Conservation (phyloP, 2,113 vertebrate species). For the Tylochromis polylepis region DNA sequence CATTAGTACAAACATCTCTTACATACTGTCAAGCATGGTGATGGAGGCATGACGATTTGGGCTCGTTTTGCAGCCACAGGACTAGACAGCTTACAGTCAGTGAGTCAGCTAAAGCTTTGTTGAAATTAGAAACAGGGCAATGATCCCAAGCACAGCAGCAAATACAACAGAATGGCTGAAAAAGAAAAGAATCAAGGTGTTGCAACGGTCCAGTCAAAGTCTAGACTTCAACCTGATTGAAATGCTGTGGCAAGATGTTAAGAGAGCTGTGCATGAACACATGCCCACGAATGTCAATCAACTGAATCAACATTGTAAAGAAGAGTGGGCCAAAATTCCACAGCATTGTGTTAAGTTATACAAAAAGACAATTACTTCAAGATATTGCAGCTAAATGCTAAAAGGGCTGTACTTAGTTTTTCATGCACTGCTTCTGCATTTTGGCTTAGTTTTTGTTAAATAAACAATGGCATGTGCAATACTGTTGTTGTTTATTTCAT, state of each 20-base stretch:
- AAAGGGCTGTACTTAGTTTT: background rate
- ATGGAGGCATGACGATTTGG: fast-evolving
- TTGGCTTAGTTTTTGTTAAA: background rate
- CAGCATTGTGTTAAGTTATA: background rate
- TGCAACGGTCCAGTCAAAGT: background rate
- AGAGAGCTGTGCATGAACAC: background rate
- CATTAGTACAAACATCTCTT: background rate
- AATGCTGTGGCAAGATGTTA: background rate
- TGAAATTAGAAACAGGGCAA: background rate
- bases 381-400: background rate
- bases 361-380: background rate
- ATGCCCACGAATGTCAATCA: background rate
- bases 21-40: background rate
- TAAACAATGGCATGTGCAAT: background rate
- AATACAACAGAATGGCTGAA: background rate
- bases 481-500: background rate
- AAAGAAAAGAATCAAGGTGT: background rate
- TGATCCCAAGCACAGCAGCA: background rate
- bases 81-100: background rate
- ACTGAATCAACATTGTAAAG: background rate
- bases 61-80: too few relatives aligned
- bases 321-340: background rate
- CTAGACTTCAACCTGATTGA: background rate
- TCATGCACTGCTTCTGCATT: background rate
- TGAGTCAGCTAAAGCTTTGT: background rate